phyloP scores from a whole-genome alignment of 2,113 vertebrate species.

The Capreolus pygargus region DNA sequence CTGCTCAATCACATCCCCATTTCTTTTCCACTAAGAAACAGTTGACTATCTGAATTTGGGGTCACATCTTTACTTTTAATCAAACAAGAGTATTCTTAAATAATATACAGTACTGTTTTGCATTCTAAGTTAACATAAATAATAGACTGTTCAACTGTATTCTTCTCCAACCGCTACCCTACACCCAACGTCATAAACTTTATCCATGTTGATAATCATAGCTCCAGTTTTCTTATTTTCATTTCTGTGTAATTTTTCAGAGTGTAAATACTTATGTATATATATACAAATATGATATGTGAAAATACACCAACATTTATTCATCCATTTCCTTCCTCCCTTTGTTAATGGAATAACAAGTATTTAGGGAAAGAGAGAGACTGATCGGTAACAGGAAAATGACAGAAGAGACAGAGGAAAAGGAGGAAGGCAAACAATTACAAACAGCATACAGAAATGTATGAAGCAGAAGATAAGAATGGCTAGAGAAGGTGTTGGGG shows the following conservation, averaged over 20 bases:
- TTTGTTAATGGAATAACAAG: conserved; percentile 8
- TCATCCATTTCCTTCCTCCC: background rate
- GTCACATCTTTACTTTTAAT: background rate
- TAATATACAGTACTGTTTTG: background rate
- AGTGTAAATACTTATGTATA: background rate
- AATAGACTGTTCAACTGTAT: background rate
- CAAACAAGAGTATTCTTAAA: background rate
- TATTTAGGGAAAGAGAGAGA: background rate
- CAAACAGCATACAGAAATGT: background rate
- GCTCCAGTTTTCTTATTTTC: background rate
- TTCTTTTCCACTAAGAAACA: background rate
- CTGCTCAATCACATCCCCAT: background rate
- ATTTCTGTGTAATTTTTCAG: background rate
- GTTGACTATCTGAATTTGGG: background rate
- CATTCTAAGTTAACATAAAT: background rate
- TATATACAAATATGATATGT: background rate
- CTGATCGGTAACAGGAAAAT: background rate
- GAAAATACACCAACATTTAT: background rate
- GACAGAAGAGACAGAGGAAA: background rate
- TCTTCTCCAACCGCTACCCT: background rate
- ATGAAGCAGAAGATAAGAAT: background rate
- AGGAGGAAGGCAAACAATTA: background rate
- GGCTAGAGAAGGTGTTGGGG: background rate
- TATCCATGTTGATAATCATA: background rate
- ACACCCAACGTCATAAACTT: background rate